Percentiles rank a stretch among this genome's conserved stretches.
phyloP scores from a whole-genome alignment of 2,888 invertebrate species.

The Lucinisca nassula region DNA sequence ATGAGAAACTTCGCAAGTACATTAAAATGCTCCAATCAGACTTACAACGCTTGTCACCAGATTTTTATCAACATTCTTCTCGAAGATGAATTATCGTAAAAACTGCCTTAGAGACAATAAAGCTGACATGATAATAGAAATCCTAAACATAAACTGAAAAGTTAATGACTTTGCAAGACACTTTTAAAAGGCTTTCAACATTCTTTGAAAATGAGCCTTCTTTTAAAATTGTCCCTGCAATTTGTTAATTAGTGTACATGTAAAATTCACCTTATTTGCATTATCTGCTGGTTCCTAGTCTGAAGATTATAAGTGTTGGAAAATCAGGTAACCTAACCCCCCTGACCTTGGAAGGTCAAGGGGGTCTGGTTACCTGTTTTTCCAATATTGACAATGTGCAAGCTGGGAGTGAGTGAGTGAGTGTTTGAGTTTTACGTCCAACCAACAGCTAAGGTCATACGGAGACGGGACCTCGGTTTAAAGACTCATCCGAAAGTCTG shows the following conservation, averaged over 20 bases:
- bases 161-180: background rate
- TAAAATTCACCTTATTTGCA: too few species aligned
- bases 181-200: background rate
- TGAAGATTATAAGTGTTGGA: too few species aligned
- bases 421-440: too few species aligned
- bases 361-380: too few species aligned
- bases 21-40: background rate
- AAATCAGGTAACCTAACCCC: too few species aligned
- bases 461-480: too few species aligned
- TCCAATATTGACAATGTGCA: too few species aligned
- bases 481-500: too few species aligned
- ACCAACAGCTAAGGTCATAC: too few species aligned
- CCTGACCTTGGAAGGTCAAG: too few species aligned
- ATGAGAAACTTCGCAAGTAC: background rate
- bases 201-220: background rate
- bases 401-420: too few species aligned
- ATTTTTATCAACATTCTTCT: conserved; percentile 3
- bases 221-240: background rate
- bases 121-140: background rate
- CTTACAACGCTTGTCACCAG: conserved; percentile 9
- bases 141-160: background rate
- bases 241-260: background rate
- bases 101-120: background rate
- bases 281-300: too few species aligned
- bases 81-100: conserved; percentile 4